Evolutionary conservation across 2,888 invertebrate genomes (phyloP).

Genomic region (Hypolimnas misippus): DNA sequence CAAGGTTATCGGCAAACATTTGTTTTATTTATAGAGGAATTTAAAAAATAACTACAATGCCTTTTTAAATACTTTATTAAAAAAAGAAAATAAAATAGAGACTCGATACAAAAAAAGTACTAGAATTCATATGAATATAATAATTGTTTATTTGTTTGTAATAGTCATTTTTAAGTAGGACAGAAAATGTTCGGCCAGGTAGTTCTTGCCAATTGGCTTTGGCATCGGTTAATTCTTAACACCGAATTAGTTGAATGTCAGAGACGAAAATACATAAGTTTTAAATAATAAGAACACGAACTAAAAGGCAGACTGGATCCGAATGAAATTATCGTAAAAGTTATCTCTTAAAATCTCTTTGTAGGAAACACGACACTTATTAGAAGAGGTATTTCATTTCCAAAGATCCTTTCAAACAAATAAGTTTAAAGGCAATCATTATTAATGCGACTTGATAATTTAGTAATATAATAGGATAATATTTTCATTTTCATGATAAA

Average conservation of each 20-base stretch:
- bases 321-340: conserved; percentile 16
- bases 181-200: conserved; percentile 54
- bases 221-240: conserved; percentile 70
- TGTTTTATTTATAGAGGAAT: conserved; percentile 13
- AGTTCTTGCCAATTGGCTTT: conserved; percentile 60
- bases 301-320: conserved; percentile 11
- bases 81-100: no score
- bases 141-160: not conserved
- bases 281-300: conserved; percentile 34
- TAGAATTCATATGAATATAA: not conserved
- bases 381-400: no score
- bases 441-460: no score
- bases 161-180: conserved; percentile 34
- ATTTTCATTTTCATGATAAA: no score
- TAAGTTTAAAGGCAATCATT: no score
- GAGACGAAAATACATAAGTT: conserved; percentile 75
- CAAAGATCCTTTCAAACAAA: not conserved
- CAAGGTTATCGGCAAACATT: conserved; percentile 28
- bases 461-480: no score
- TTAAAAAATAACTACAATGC: not conserved
- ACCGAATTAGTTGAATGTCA: conserved; percentile 80
- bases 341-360: not conserved
- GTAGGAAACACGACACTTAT: no score
- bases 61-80: no score
- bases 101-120: not conserved